Evolutionary conservation across 2,113 vertebrate species (phyloP), one percentile per base, ranked within the genome.

Genomic region (Rhodinocichla rosea): DNA sequence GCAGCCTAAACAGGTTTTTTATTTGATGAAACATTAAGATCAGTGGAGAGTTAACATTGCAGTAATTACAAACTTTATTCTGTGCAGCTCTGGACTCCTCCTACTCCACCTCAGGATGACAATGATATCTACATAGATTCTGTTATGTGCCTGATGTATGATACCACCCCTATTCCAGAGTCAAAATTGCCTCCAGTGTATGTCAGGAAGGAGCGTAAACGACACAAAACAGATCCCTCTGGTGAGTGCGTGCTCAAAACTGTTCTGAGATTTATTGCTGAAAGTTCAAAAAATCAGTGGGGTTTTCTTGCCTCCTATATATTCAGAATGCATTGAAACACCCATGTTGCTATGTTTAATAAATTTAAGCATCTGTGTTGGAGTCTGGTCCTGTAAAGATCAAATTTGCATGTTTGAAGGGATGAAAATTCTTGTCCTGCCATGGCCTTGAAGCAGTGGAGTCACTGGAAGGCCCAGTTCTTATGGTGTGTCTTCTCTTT

Each of bases 61-160:
- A 60, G 10, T 78, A 81, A 85, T 55, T 47, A 30, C 37, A 44
- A 10, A 74, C 40, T 56, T 45, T 87, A 15, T 63, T 87, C 76
- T 95, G 13, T 87, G 65, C 90, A 99, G 99, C 97, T 99, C 77
- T 99, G 99, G 99, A 99, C 99, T 67, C 99, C 99, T 23, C 99
- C 99, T 19, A 99, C 99, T 17, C 99, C 99, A 13, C 99, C 99
- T 53, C 99, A 99, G 92, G 99, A 99, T 81, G 99, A 99, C 95
- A 99, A 99, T 23, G 99, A 99, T 75, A 99, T 99, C 90, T 99
- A 99, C 87, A 99, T 99, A 13, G 99, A 99, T 95, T 99, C 99
- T 15, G 99, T 99, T 45, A 99, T 99, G 98, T 99, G 99, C 96
- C 97, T 99, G 86, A 99, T 99, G 99, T 99, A 99, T 74, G 99